Evolutionary conservation across 2,888 invertebrate species (phyloP).

Genomic region (Nesidiocoris tenuis): DNA sequence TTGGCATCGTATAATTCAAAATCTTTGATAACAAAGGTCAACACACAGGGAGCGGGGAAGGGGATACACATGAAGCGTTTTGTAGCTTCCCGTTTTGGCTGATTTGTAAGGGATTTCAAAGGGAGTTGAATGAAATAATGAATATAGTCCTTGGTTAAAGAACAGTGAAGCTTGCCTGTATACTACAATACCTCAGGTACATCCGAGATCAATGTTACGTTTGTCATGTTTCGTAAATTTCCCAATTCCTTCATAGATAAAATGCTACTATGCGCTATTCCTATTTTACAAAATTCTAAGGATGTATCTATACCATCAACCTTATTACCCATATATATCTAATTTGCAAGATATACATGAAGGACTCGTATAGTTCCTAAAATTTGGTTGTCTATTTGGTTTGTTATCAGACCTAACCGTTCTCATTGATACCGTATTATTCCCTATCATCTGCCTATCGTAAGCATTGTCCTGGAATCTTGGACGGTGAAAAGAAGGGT

Average conservation of each 20-base stretch:
- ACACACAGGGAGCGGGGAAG: too few species aligned
- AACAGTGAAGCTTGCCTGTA: slow-evolving; percentile 26
- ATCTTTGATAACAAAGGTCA: slow-evolving; percentile 5
- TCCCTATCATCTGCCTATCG: too few species aligned
- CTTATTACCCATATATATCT: neutral
- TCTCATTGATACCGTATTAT: too few species aligned
- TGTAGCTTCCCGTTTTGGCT: neutral
- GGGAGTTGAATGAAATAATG: slow-evolving; percentile 30
- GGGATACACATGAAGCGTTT: slow-evolving; percentile 4
- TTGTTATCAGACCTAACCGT: too few species aligned
- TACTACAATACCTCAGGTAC: slow-evolving; percentile 18
- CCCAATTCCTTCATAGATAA: neutral
- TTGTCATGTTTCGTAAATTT: neutral
- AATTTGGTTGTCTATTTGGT: too few species aligned
- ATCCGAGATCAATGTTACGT: slow-evolving; percentile 15
- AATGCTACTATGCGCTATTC: slow-evolving; percentile 2
- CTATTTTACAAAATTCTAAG: slow-evolving; percentile 20
- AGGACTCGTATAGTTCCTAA: too few species aligned
- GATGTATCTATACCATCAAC: slow-evolving; percentile 8
- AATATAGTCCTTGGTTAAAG: neutral
- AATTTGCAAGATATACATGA: too few species aligned
- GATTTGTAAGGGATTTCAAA: slow-evolving; percentile 13
- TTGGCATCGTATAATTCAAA: neutral
- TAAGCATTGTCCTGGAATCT: too few species aligned
- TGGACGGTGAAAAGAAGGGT: too few species aligned